Percentiles rank a stretch among this genome's conserved stretches.
Evolutionary conservation across 2,888 invertebrate genomes (phyloP).

Genomic region (Rhorus exstirpatorius): DNA sequence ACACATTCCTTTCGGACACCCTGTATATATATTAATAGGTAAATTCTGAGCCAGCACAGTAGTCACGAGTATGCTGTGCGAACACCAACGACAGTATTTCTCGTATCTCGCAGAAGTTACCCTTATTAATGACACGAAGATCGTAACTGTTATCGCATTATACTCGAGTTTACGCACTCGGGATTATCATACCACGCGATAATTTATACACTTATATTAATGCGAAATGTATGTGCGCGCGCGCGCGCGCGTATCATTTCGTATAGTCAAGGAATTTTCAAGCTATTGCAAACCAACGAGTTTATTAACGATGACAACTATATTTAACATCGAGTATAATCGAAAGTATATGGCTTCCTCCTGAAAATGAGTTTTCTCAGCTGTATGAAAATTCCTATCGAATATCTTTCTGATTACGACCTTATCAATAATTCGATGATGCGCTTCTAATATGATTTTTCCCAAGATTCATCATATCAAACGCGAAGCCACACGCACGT

Average conservation of each 20-base stretch:
- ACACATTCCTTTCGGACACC: no score
- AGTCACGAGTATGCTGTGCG: constrained; percentile 36
- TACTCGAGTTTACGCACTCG: constrained; percentile 69
- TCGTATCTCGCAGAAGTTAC: constrained; percentile 62
- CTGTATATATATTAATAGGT: constrained; percentile 34
- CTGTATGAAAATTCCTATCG: constrained; percentile 11
- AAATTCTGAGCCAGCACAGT: constrained; percentile 29
- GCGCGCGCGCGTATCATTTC: no score
- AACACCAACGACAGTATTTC: constrained; percentile 55
- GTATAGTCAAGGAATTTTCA: constrained; percentile 48
- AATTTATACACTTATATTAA: constrained; percentile 10
- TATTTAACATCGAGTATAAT: constrained; percentile 21
- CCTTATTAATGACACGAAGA: constrained; percentile 62
- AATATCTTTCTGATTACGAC: not conserved
- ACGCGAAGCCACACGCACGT: constrained; percentile 6
- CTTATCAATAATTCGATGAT: constrained; percentile 27
- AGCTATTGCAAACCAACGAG: constrained; percentile 51
- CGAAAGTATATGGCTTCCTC: not conserved
- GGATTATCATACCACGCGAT: constrained; percentile 62
- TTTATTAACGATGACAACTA: constrained; percentile 57
- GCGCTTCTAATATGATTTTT: no score
- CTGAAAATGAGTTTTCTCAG: not conserved
- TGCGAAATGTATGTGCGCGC: no score
- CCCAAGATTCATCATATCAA: constrained; percentile 22
- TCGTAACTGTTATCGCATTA: constrained; percentile 73